phyloP scores from a whole-genome alignment of 2,797 vertebrate species.

The Amblyraja radiata region DNA sequence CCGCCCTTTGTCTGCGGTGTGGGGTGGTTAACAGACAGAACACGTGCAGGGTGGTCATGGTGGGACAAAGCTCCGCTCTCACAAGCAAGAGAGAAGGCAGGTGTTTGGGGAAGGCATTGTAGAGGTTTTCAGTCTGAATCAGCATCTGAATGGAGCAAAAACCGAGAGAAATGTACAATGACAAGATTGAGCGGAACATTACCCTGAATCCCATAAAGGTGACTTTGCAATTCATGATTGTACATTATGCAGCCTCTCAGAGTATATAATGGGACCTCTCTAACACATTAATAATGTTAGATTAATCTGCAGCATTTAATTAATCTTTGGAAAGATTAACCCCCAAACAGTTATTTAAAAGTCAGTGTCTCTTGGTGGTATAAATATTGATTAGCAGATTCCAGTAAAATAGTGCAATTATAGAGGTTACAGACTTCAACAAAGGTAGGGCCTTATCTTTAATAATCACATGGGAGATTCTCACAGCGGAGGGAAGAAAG shows the following conservation, averaged over 20 bases:
- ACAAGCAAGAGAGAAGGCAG: too few species aligned
- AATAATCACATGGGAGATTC: background rate
- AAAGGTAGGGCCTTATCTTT: background rate
- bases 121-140: too few species aligned
- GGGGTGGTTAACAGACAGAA: too few species aligned
- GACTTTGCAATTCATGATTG: background rate
- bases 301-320: background rate
- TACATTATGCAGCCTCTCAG: background rate
- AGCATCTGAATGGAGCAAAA: too few species aligned
- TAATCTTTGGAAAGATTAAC: background rate
- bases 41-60: too few species aligned
- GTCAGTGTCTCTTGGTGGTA: background rate
- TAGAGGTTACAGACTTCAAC: background rate
- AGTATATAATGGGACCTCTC: background rate
- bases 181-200: too few species aligned
- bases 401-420: background rate
- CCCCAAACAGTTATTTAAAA: background rate
- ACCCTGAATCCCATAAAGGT: background rate
- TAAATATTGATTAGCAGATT: conserved; percentile 2
- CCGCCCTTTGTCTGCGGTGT: too few species aligned
- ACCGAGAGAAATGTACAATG: too few species aligned
- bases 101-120: too few species aligned
- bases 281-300: conserved; percentile 11
- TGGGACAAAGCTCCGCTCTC: too few species aligned
- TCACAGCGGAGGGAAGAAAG: too few species aligned